Conservation (phyloP, 2,797 vertebrate genomes). For the Xenentodon cancila region DNA sequence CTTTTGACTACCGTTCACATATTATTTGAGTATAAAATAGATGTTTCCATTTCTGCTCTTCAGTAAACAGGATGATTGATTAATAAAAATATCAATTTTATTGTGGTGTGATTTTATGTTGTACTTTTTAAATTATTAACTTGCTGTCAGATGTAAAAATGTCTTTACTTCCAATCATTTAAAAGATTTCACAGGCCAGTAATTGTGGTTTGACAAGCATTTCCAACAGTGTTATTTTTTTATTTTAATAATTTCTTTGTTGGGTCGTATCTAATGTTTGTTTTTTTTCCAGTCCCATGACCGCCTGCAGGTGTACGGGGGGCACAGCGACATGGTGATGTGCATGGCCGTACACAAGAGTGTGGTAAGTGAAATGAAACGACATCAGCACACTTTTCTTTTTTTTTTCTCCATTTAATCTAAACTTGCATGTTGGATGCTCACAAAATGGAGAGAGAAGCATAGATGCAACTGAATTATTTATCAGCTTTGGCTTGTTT, state of each 20-base stretch:
- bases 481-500: background rate
- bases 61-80: too few relatives aligned
- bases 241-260: background rate
- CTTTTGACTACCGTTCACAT: too few relatives aligned
- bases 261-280: background rate
- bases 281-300: conserved; percentile 87
- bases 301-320: conserved; percentile 95
- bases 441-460: background rate
- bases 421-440: background rate
- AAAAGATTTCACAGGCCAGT: too few relatives aligned
- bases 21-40: too few relatives aligned
- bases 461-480: background rate
- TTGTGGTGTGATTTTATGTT: too few relatives aligned
- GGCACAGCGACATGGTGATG: conserved; percentile 97
- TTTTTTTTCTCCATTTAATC: background rate
- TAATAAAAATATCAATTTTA: too few relatives aligned
- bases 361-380: conserved; percentile 83
- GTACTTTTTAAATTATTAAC: too few relatives aligned
- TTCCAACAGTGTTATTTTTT: background rate
- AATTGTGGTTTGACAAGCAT: background rate
- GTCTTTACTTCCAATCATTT: too few relatives aligned
- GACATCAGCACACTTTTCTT: background rate
- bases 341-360: conserved; percentile 96
- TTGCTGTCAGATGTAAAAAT: too few relatives aligned
- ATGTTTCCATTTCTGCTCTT: too few relatives aligned